phyloP scores from a whole-genome alignment of 1,140 invertebrate species.

The Drosophila watanabei region DNA sequence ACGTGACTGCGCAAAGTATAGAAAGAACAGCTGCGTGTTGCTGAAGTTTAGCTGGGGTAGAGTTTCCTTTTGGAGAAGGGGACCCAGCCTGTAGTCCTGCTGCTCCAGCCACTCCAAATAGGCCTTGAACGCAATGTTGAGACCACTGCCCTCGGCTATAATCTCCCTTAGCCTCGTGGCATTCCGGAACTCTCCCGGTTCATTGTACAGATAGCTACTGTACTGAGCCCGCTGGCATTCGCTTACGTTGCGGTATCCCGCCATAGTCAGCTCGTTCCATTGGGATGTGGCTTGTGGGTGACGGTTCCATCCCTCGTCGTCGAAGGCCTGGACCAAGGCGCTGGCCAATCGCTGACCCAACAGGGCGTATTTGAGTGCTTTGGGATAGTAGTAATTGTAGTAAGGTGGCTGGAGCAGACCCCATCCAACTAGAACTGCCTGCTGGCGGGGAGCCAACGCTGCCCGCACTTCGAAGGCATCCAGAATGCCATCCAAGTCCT shows the following conservation, averaged over 20 bases:
- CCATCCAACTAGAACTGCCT: conserved; percentile 97
- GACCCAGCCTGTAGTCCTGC: conserved; percentile 25
- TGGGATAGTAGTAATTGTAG: conserved; percentile 95
- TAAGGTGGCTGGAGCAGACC: conserved; percentile 97
- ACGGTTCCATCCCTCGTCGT: conserved; percentile 97
- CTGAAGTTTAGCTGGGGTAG: conserved; percentile 70
- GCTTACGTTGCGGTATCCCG: conserved; percentile 93
- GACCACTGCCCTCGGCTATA: conserved; percentile 89
- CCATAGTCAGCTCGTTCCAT: conserved; percentile 97
- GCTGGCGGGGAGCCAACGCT: conserved; percentile 88
- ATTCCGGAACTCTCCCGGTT: conserved; percentile 87
- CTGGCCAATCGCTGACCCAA: conserved; percentile 98
- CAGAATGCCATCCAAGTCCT: conserved; percentile 19
- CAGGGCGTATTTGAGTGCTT: conserved; percentile 96
- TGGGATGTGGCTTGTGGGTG: conserved; percentile 86
- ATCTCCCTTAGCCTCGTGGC: conserved; percentile 90
- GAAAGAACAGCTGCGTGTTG: conserved; percentile 90
- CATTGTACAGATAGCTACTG: conserved; percentile 84
- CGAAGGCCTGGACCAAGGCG: conserved; percentile 97
- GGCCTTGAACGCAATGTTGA: conserved; percentile 88
- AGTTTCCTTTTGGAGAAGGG: conserved; percentile 59
- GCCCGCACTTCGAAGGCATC: conserved; percentile 65
- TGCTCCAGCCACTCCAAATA: conserved; percentile 84
- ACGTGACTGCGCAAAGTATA: conserved; percentile 88
- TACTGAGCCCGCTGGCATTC: conserved; percentile 98